Percentiles rank a stretch among this genome's conserved stretches.
Evolutionary conservation across 2,113 vertebrate genomes (phyloP).

Genomic region (Ellobius talpinus): DNA sequence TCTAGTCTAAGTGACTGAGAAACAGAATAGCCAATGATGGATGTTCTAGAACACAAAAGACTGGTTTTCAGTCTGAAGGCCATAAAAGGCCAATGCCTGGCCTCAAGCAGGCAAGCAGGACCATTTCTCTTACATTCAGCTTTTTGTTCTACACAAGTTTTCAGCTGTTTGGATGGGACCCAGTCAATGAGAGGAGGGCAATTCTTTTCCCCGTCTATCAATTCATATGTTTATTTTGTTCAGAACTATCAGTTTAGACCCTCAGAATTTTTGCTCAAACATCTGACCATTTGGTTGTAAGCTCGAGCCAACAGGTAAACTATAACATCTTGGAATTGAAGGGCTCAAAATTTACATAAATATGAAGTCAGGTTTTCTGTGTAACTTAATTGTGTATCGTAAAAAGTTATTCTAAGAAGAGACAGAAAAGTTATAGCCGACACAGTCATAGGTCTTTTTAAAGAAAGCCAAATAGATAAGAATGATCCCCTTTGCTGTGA

Average conservation of each 20-base stretch:
- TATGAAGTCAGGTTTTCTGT: not conserved
- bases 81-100: not conserved
- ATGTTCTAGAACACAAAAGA: not conserved
- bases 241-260: not conserved
- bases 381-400: not conserved
- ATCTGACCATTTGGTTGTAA: not conserved
- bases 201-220: not conserved
- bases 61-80: not conserved
- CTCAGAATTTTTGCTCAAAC: not conserved
- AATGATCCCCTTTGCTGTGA: not conserved
- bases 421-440: not conserved
- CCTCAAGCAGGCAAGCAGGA: not conserved
- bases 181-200: no score
- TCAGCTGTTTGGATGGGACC: not conserved
- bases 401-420: not conserved
- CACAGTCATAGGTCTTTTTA: not conserved
- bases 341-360: not conserved
- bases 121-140: not conserved
- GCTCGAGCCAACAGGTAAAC: not conserved
- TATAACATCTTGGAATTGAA: not conserved
- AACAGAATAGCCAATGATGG: rapidly evolving
- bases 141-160: not conserved
- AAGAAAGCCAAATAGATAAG: not conserved
- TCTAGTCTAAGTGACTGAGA: not conserved
- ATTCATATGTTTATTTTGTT: not conserved